These are phyloP conservation scores for Drosophila pseudoobscura DNA, from an alignment of 1,140 invertebrate genomes.

Conservation along the genomic window DNA sequence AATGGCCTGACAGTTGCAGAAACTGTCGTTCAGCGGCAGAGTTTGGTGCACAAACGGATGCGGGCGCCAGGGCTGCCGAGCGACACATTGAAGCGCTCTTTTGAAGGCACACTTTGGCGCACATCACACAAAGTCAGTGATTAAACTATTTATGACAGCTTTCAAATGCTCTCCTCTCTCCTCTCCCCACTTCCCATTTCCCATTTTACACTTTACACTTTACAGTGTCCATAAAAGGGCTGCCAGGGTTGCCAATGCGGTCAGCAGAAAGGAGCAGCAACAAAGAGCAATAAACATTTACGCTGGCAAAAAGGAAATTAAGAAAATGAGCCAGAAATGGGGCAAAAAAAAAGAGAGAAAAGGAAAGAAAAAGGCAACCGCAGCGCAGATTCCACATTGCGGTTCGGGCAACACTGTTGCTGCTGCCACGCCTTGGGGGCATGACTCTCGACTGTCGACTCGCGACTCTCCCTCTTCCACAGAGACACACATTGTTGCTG, in stretches of 20 bases:
- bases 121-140: slow-evolving; percentile 57
- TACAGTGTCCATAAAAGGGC: slow-evolving; percentile 33
- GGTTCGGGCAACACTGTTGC: slow-evolving; percentile 34
- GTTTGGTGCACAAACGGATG: too few species aligned
- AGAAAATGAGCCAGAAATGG: slow-evolving; percentile 48
- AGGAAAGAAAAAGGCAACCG: slow-evolving; percentile 2
- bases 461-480: too few species aligned
- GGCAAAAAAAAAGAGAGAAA: neutral
- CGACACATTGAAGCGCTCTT: slow-evolving; percentile 5
- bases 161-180: slow-evolving; percentile 46
- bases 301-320: slow-evolving; percentile 48
- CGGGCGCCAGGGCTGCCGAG: too few species aligned
- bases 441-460: too few species aligned
- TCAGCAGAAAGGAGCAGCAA: slow-evolving; percentile 16
- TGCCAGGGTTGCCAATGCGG: slow-evolving; percentile 26
- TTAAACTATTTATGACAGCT: slow-evolving; percentile 70
- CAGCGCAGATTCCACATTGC: slow-evolving; percentile 35
- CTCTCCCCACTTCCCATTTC: neutral
- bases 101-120: slow-evolving; percentile 37
- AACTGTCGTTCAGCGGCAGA: neutral
- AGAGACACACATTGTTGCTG: slow-evolving; percentile 15
- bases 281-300: slow-evolving; percentile 55
- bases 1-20: slow-evolving; percentile 13
- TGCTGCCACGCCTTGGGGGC: too few species aligned
- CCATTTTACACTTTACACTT: slow-evolving; percentile 2